These are phyloP conservation scores for Eustalomyia histrio DNA, from an alignment of 2,888 invertebrate species.

Conservation along the genomic window DNA sequence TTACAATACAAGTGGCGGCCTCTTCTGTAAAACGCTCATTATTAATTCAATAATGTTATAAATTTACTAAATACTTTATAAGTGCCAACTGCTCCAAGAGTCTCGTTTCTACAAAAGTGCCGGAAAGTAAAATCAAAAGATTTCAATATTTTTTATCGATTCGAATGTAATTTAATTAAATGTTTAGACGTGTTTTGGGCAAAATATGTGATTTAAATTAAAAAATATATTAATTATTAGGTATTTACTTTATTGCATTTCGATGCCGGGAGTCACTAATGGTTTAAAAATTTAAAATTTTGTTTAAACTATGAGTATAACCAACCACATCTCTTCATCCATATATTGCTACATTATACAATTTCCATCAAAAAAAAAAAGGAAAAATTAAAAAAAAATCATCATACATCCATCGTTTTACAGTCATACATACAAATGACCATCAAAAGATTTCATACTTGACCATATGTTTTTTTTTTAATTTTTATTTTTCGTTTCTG, in stretches of 20 bases:
- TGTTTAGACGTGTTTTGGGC: too few relatives aligned
- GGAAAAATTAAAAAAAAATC: background rate
- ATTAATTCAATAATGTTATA: too few relatives aligned
- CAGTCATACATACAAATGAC: constrained; percentile 27
- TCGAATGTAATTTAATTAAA: too few relatives aligned
- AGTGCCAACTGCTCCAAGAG: too few relatives aligned
- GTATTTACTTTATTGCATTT: background rate
- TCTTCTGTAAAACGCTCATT: too few relatives aligned
- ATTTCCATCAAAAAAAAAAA: background rate
- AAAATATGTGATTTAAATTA: too few relatives aligned
- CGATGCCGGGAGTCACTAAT: background rate
- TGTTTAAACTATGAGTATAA: background rate
- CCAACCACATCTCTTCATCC: background rate
- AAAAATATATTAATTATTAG: too few relatives aligned
- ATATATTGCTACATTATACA: constrained; percentile 15
- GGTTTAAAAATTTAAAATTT: constrained; percentile 1
- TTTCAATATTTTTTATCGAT: too few relatives aligned
- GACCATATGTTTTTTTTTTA: constrained; percentile 15
- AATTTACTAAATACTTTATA: too few relatives aligned
- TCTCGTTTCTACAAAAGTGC: too few relatives aligned
- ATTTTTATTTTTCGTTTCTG: background rate
- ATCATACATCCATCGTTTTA: background rate
- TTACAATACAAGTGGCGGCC: too few relatives aligned
- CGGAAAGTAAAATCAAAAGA: too few relatives aligned
- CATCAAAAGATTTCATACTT: constrained; percentile 36